Evolutionary conservation across 2,113 vertebrate genomes (phyloP).

Genomic region (Chaetura pelagica): DNA sequence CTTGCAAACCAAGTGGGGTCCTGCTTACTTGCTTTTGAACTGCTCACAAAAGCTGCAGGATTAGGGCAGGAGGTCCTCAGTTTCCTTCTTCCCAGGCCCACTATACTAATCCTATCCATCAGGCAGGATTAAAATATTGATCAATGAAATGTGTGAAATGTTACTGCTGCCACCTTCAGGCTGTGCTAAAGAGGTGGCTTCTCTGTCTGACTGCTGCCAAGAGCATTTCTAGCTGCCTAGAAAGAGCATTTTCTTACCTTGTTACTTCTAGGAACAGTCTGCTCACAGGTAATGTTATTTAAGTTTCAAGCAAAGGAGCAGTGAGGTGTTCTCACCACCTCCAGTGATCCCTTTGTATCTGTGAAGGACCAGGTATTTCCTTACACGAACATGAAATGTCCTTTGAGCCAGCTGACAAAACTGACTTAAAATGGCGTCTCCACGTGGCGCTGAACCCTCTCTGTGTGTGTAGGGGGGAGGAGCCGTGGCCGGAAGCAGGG

Average conservation of each 20-base stretch:
- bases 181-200: background rate
- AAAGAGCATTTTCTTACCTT: background rate
- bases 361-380: too few relatives aligned
- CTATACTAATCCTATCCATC: background rate
- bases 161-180: conserved; percentile 75
- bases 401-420: too few relatives aligned
- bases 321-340: background rate
- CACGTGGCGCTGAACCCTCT: too few relatives aligned
- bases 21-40: background rate
- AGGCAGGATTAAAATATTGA: background rate
- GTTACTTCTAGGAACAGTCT: background rate
- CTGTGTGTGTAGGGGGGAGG: too few relatives aligned
- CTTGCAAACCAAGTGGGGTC: background rate
- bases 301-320: background rate
- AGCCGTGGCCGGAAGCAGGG: too few relatives aligned
- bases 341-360: rapidly evolving
- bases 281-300: background rate
- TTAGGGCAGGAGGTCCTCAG: background rate
- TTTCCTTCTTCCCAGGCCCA: background rate
- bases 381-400: too few relatives aligned
- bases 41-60: background rate
- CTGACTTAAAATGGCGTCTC: too few relatives aligned
- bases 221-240: background rate
- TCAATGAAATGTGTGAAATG: conserved; percentile 52
- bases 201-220: background rate